phyloP scores from a whole-genome alignment of 2,888 invertebrate species.

The Serrognathus titanus region DNA sequence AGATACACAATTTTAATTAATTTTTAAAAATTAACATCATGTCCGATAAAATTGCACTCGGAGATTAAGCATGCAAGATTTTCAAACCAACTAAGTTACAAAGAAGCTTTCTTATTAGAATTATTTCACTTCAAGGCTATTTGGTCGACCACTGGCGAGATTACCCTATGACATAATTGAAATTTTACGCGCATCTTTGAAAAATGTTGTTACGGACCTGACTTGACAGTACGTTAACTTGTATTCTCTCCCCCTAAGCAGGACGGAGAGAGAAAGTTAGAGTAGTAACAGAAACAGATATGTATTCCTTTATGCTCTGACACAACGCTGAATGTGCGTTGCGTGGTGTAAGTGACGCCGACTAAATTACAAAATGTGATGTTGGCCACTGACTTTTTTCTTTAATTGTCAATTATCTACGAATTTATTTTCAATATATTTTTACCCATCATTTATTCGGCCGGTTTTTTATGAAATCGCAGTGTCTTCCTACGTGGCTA shows the following conservation, averaged over 20 bases:
- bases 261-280: neutral
- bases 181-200: no score
- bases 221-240: constrained; percentile 11
- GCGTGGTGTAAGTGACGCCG: neutral
- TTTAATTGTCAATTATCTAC: neutral
- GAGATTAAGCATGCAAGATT: no score
- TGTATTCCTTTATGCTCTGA: neutral
- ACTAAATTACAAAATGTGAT: neutral
- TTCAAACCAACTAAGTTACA: no score
- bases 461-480: constrained; percentile 1
- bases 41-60: no score
- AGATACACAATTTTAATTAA: no score
- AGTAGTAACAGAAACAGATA: constrained; percentile 9
- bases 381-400: neutral
- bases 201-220: constrained; percentile 11
- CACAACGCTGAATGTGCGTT: neutral
- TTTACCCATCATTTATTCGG: neutral
- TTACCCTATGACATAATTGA: no score
- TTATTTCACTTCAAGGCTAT: no score
- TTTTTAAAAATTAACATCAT: no score
- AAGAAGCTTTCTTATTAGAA: no score
- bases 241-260: constrained; percentile 13
- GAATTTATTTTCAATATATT: no score
- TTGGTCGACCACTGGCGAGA: no score
- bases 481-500: constrained; percentile 8